These are phyloP conservation scores for Drosophila nr. fundita DNA, from an alignment of 2,888 invertebrate species.

Conservation along the genomic window DNA sequence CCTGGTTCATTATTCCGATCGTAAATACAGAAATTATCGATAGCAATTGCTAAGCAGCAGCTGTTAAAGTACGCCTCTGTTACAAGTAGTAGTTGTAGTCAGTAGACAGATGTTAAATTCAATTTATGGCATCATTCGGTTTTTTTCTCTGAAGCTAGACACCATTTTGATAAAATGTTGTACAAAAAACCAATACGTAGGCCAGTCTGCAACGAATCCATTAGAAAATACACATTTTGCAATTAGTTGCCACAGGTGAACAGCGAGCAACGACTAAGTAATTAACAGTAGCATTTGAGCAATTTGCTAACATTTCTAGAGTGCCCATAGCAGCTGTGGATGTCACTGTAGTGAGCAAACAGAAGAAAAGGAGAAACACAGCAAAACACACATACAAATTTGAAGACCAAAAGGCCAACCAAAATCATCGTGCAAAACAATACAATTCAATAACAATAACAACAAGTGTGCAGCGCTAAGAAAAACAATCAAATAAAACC, in stretches of 20 bases:
- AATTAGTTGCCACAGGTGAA: neutral
- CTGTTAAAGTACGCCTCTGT: neutral
- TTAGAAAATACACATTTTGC: neutral
- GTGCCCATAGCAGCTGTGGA: conserved; percentile 1
- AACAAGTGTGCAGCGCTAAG: conserved; percentile 46
- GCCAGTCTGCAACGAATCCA: neutral
- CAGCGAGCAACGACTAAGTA: neutral
- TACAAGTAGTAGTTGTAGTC: neutral
- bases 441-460: conserved; percentile 42
- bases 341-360: conserved; percentile 13
- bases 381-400: conserved; percentile 46
- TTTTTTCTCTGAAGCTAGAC: too few species aligned
- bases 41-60: neutral
- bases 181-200: neutral
- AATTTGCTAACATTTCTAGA: conserved; percentile 1
- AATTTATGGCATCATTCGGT: neutral
- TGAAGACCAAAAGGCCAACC: conserved; percentile 43
- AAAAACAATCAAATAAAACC: conserved; percentile 7
- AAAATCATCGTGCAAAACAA: conserved; percentile 41
- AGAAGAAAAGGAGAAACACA: conserved; percentile 15
- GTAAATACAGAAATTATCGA: neutral
- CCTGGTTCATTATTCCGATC: neutral
- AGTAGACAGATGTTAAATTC: neutral
- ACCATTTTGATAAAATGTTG: neutral
- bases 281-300: conserved; percentile 3